phyloP scores from a whole-genome alignment of 2,888 invertebrate species.

The Caenorhabditis doughertyi region DNA sequence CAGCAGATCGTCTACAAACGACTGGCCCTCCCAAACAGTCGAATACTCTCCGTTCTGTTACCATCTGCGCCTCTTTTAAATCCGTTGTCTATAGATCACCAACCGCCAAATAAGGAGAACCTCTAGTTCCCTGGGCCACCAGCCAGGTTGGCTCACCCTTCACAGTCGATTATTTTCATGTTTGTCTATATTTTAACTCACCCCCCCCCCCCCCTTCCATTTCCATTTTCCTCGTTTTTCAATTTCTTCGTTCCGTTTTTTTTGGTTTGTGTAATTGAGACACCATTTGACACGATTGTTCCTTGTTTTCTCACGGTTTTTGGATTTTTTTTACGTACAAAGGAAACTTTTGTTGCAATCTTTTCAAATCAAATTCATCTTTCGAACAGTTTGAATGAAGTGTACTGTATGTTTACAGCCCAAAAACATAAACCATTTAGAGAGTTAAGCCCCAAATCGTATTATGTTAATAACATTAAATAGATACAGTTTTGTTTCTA shows the following conservation, averaged over 20 bases:
- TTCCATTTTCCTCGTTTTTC: slow-evolving; percentile 16
- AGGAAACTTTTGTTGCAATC: neutral
- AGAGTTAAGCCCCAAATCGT: slow-evolving; percentile 35
- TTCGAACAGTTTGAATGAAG: neutral
- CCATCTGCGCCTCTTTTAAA: slow-evolving; percentile 29
- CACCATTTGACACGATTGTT: slow-evolving; percentile 40
- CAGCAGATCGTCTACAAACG: slow-evolving; percentile 62
- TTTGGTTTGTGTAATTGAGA: slow-evolving; percentile 52
- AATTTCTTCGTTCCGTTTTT: slow-evolving; percentile 11
- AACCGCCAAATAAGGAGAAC: slow-evolving; percentile 51
- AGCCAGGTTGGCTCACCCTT: slow-evolving; percentile 55
- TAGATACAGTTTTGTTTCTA: slow-evolving; percentile 25
- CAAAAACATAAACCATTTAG: slow-evolving; percentile 6
- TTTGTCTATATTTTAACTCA: slow-evolving; percentile 52
- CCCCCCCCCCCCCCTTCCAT: neutral
- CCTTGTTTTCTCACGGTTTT: slow-evolving; percentile 27
- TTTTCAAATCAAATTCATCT: neutral
- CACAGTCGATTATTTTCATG: slow-evolving; percentile 61
- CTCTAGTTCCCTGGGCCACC: slow-evolving; percentile 50
- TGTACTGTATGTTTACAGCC: slow-evolving; percentile 4
- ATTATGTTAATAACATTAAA: slow-evolving; percentile 47
- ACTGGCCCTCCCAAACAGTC: slow-evolving; percentile 53
- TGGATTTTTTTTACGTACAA: neutral
- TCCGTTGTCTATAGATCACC: slow-evolving; percentile 40
- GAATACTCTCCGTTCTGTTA: slow-evolving; percentile 39